Evolutionary conservation across 2,888 invertebrate genomes (phyloP).

Genomic region (Labia minor): DNA sequence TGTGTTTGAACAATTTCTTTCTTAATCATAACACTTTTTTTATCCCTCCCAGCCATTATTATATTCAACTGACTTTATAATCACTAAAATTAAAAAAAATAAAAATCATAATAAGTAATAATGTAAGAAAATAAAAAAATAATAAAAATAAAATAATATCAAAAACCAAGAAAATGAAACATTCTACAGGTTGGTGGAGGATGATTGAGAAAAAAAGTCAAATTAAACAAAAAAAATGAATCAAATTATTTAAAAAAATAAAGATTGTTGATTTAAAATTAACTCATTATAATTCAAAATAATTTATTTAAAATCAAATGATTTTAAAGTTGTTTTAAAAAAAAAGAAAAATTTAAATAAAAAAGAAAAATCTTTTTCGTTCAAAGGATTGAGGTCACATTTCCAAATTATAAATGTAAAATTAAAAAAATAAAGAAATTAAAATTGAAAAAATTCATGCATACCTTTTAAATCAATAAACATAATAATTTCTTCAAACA

Average conservation of each 20-base stretch:
- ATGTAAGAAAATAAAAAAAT: neutral
- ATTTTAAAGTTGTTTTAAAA: too few relatives aligned
- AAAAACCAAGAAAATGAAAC: too few relatives aligned
- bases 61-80: neutral
- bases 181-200: slow-evolving; percentile 1
- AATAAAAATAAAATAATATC: neutral
- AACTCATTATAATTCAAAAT: too few relatives aligned
- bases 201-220: too few relatives aligned
- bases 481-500: neutral
- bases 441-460: neutral
- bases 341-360: neutral
- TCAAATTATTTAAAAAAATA: too few relatives aligned
- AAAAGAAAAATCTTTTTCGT: neutral
- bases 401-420: neutral
- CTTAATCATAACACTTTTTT: slow-evolving; percentile 15
- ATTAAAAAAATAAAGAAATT: neutral
- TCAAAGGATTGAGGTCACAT: neutral
- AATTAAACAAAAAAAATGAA: too few relatives aligned
- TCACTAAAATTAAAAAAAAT: neutral
- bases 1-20: slow-evolving; percentile 21
- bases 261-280: too few relatives aligned
- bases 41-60: neutral
- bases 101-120: neutral
- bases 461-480: neutral
- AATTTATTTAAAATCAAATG: too few relatives aligned